Conservation (phyloP, 2,113 vertebrate species). For the Lampris incognitus region DNA sequence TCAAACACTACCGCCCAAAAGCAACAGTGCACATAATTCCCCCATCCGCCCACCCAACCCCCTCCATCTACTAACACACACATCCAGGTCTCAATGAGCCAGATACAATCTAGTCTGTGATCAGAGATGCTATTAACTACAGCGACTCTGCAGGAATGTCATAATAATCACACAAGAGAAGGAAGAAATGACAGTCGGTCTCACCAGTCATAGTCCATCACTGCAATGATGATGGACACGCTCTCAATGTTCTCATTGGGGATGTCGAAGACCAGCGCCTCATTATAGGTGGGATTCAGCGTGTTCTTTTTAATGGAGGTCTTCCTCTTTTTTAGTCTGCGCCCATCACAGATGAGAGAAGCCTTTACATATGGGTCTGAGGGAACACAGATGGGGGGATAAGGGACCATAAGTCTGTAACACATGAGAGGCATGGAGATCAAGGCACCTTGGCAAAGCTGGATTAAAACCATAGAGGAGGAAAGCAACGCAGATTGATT, state of each 20-base stretch:
- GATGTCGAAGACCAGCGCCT: slow-evolving; percentile 94
- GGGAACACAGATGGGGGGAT: slow-evolving; percentile 10
- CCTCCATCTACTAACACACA: slow-evolving; percentile 20
- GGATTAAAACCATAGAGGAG: slow-evolving; percentile 68
- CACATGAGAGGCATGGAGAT: slow-evolving; percentile 65
- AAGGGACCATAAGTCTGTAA: slow-evolving; percentile 37
- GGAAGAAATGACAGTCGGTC: slow-evolving; percentile 26
- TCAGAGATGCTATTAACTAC: too few relatives aligned
- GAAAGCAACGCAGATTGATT: slow-evolving; percentile 61
- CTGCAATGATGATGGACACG: slow-evolving; percentile 89
- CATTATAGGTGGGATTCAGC: slow-evolving; percentile 92
- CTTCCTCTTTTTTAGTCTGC: slow-evolving; percentile 93
- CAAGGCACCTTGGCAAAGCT: slow-evolving; percentile 69
- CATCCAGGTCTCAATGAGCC: slow-evolving; percentile 15
- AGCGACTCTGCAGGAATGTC: too few relatives aligned
- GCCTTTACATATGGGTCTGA: slow-evolving; percentile 95
- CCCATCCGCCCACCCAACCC: background rate
- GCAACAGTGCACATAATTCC: slow-evolving; percentile 15
- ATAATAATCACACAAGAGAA: too few relatives aligned
- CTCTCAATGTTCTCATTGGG: slow-evolving; percentile 92
- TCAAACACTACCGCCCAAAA: slow-evolving; percentile 34
- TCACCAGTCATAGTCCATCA: slow-evolving; percentile 96
- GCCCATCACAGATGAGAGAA: slow-evolving; percentile 91
- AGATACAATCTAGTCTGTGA: background rate
- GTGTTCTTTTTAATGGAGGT: slow-evolving; percentile 97